Conservation (phyloP, 2,113 vertebrate species). For the Rhabdornis inornatus region DNA sequence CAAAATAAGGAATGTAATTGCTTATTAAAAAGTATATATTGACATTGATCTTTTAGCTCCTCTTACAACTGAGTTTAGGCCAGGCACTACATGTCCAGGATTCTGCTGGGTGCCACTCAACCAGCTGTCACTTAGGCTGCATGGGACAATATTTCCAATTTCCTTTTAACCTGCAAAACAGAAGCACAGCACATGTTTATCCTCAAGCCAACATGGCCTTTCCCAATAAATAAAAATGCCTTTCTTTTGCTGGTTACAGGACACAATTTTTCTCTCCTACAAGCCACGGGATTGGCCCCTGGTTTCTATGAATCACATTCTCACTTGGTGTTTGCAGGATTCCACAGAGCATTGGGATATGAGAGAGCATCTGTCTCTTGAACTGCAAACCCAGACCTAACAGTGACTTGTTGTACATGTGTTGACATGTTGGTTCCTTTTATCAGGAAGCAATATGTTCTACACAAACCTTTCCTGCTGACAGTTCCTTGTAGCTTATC, state of each 20-base stretch:
- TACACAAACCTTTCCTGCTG: not conserved
- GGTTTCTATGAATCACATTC: not conserved
- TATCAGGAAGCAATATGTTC: not conserved
- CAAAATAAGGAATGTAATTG: not conserved
- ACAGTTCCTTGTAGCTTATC: not conserved
- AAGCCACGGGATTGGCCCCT: not conserved
- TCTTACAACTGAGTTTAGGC: not conserved
- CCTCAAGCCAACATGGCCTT: not conserved
- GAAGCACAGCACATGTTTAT: not conserved
- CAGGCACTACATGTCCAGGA: not conserved
- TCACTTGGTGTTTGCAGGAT: not conserved
- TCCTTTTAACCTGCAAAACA: not conserved
- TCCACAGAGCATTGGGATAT: not conserved
- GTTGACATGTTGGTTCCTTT: not conserved
- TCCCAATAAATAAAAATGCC: not conserved
- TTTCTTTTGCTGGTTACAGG: not conserved
- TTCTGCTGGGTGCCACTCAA: not conserved
- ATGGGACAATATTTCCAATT: not conserved
- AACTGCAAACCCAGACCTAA: not conserved
- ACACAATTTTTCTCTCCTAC: not conserved
- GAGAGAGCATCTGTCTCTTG: not conserved
- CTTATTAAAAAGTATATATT: not conserved
- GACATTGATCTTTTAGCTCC: not conserved
- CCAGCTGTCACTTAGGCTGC: not conserved
- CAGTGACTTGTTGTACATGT: not conserved